Evolutionary conservation across 2,113 vertebrate species (phyloP).

Genomic region (Pholis gunnellus): DNA sequence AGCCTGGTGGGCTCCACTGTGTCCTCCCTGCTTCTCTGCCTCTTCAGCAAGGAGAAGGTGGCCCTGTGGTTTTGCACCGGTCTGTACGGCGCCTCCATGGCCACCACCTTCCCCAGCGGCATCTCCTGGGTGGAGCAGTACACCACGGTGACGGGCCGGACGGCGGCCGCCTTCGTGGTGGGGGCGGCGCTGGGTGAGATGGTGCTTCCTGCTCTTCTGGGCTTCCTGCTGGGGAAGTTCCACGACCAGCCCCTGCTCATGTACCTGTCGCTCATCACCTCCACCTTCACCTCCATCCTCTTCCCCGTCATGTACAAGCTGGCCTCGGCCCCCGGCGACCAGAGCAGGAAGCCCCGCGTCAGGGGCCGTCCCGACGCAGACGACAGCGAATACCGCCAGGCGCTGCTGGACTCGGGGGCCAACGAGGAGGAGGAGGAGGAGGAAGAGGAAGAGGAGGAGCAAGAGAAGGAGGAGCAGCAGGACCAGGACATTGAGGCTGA

Average conservation of each 20-base stretch:
- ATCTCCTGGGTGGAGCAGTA: slow-evolving; percentile 97
- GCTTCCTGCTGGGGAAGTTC: slow-evolving; percentile 85
- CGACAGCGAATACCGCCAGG: slow-evolving; percentile 86
- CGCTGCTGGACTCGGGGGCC: slow-evolving; percentile 81
- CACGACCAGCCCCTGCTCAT: slow-evolving; percentile 85
- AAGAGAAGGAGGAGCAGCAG: slow-evolving; percentile 80
- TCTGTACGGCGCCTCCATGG: slow-evolving; percentile 92
- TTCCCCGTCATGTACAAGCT: slow-evolving; percentile 93
- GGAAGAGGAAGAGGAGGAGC: slow-evolving; percentile 72
- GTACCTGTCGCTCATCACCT: slow-evolving; percentile 83
- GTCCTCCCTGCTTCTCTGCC: slow-evolving; percentile 85
- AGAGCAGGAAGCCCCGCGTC: slow-evolving; percentile 36
- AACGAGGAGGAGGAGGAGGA: slow-evolving; percentile 78
- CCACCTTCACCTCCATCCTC: slow-evolving; percentile 85
- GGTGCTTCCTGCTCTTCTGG: slow-evolving; percentile 88
- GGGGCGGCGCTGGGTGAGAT: slow-evolving; percentile 93
- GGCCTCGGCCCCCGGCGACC: slow-evolving; percentile 73
- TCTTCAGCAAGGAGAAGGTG: slow-evolving; percentile 76
- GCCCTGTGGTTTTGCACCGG: slow-evolving; percentile 87
- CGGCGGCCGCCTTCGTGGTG: slow-evolving; percentile 87
- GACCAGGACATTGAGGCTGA: slow-evolving; percentile 75
- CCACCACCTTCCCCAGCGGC: slow-evolving; percentile 92
- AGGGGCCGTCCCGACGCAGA: slow-evolving; percentile 21
- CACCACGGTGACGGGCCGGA: slow-evolving; percentile 86
- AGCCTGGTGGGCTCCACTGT: slow-evolving; percentile 85